A percentile compares a stretch with the other conserved stretches of the same genome.
Evolutionary conservation across 2,113 vertebrate genomes (phyloP).

Genomic region (Cavia aperea): DNA sequence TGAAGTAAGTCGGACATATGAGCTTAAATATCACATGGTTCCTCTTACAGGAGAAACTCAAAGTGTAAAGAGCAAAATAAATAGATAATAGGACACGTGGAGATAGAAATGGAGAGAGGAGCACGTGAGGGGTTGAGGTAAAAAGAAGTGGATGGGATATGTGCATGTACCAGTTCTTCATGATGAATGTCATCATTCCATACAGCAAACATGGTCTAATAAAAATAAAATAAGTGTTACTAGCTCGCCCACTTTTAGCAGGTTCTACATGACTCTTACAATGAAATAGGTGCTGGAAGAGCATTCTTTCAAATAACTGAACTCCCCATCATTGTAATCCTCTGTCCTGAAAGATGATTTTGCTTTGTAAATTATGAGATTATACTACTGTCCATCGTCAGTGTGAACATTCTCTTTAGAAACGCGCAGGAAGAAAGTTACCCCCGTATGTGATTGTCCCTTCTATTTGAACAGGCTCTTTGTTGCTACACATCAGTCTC

Average conservation of each 20-base stretch:
- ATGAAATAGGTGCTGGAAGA: neutral
- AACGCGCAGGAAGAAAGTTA: neutral
- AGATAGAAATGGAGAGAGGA: neutral
- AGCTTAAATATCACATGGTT: neutral
- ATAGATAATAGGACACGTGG: neutral
- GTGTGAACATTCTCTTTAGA: neutral
- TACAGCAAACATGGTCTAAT: neutral
- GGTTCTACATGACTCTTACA: neutral
- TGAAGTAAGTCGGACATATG: neutral
- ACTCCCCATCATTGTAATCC: neutral
- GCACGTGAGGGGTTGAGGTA: neutral
- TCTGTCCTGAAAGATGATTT: neutral
- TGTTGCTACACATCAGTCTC: neutral
- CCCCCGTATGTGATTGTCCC: neutral
- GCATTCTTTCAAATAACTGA: neutral
- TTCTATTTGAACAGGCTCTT: neutral
- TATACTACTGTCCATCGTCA: neutral
- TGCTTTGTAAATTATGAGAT: neutral
- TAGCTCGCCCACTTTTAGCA: neutral
- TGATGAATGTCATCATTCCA: neutral
- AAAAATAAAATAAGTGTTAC: neutral
- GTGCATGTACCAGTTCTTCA: neutral
- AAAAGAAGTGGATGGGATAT: neutral
- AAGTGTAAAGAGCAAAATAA: neutral
- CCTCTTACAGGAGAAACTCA: neutral